Conservation (phyloP, 2,113 vertebrate species). For the Caloenas nicobarica region DNA sequence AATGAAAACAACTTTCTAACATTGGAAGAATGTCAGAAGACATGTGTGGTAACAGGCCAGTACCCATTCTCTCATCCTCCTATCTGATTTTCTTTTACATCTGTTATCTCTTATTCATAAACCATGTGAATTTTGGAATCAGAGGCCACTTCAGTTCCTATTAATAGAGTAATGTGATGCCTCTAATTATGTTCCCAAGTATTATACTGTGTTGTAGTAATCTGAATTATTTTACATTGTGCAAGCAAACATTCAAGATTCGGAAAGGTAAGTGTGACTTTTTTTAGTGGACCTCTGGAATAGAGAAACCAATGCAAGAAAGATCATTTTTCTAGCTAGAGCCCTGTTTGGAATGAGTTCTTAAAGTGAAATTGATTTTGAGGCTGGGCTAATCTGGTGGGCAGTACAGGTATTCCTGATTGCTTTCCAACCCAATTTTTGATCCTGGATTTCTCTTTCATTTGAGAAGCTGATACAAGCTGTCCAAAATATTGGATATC, state of each 20-base stretch:
- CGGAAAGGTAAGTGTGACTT: not conserved
- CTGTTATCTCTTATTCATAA: not conserved
- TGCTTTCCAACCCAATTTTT: not conserved
- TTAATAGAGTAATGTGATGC: not conserved
- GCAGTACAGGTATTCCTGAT: not conserved
- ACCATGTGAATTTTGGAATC: not conserved
- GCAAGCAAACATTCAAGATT: not conserved
- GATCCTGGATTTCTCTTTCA: not conserved
- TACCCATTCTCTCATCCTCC: not conserved
- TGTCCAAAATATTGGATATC: not conserved
- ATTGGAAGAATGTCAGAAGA: slow-evolving; percentile 79
- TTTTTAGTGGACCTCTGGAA: not conserved
- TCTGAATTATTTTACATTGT: not conserved
- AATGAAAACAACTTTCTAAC: slow-evolving; percentile 89
- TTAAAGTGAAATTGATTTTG: not conserved
- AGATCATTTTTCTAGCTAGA: not conserved
- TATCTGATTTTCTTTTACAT: not conserved
- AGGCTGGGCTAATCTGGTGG: not conserved
- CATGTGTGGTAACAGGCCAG: slow-evolving; percentile 72
- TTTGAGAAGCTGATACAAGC: not conserved
- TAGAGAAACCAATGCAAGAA: not conserved
- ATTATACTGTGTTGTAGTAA: not conserved
- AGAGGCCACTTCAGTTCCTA: not conserved
- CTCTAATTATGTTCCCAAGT: not conserved
- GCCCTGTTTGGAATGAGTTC: not conserved